These are phyloP conservation scores for Erebia aethiops DNA, from an alignment of 2,888 invertebrate genomes.

Conservation along the genomic window DNA sequence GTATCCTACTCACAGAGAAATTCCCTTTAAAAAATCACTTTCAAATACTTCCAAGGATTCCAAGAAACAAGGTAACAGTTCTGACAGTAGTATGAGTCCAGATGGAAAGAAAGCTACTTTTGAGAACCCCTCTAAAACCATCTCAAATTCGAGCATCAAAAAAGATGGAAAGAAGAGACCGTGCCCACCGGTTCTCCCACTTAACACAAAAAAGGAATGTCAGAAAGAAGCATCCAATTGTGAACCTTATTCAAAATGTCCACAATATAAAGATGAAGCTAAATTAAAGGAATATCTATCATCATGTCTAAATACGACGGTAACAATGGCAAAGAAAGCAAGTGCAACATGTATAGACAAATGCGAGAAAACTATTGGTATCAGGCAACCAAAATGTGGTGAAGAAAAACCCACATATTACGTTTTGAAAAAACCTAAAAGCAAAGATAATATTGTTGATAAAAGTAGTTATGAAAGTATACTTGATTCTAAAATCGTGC, in stretches of 20 bases:
- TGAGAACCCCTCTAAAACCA: slow-evolving; percentile 24
- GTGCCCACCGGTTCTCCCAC: slow-evolving; percentile 8
- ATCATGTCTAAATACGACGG: slow-evolving; percentile 29
- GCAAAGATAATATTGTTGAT: slow-evolving; percentile 15
- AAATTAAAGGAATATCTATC: slow-evolving; percentile 34
- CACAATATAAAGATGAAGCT: slow-evolving; percentile 25
- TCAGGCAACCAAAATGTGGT: slow-evolving; percentile 37
- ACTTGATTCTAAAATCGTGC: slow-evolving; percentile 5
- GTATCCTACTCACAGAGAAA: slow-evolving; percentile 20
- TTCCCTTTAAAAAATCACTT: slow-evolving; percentile 10
- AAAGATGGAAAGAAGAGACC: slow-evolving; percentile 19
- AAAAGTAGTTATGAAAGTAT: slow-evolving; percentile 24
- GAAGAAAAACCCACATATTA: slow-evolving; percentile 42
- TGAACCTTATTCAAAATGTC: slow-evolving; percentile 23
- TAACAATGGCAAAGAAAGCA: slow-evolving; percentile 34
- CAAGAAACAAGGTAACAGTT: not conserved
- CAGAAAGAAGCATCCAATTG: slow-evolving; percentile 18
- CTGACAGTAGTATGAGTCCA: slow-evolving; percentile 2
- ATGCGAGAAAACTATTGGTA: slow-evolving; percentile 40
- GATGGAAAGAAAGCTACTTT: slow-evolving; percentile 28
- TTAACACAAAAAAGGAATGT: slow-evolving; percentile 16
- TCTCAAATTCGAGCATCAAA: not conserved
- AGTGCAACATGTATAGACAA: slow-evolving; percentile 34
- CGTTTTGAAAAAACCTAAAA: slow-evolving; percentile 39
- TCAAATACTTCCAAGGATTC: slow-evolving; percentile 2